phyloP scores from a whole-genome alignment of 1,140 invertebrate genomes.

The Coenobita brevimanus region DNA sequence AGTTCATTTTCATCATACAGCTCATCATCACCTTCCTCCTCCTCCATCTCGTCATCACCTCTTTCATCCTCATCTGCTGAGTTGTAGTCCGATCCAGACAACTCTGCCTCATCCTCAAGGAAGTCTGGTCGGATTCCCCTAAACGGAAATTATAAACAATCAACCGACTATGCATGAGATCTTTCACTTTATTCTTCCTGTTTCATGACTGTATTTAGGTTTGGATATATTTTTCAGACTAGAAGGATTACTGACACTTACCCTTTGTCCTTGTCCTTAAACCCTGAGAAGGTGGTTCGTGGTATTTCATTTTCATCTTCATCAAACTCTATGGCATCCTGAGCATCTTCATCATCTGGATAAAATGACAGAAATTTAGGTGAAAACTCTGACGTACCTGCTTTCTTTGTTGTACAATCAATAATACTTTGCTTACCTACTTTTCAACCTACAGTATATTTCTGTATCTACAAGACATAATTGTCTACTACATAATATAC shows the following conservation, averaged over 20 bases:
- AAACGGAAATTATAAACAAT: too few species aligned
- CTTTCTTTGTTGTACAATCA: too few species aligned
- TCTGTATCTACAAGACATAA: too few species aligned
- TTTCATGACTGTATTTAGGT: too few species aligned
- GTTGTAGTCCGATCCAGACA: conserved; percentile 87
- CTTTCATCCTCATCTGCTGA: conserved; percentile 76
- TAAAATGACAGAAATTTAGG: background rate
- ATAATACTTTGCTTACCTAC: too few species aligned
- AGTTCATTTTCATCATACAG: conserved; percentile 76
- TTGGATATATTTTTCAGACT: too few species aligned
- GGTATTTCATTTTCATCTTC: conserved; percentile 85
- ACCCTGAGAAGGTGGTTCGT: conserved; percentile 56
- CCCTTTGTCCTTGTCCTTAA: conserved; percentile 70
- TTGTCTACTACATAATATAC: too few species aligned
- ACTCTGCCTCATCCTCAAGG: conserved; percentile 88
- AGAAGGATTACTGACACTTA: too few species aligned
- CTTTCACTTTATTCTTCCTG: too few species aligned
- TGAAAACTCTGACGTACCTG: too few species aligned
- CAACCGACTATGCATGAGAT: too few species aligned
- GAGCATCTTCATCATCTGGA: conserved; percentile 73
- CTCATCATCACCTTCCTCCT: conserved; percentile 78
- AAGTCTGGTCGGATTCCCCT: conserved; percentile 77
- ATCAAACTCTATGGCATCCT: conserved; percentile 79
- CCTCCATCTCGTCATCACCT: conserved; percentile 78
- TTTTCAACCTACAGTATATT: too few species aligned